Evolutionary conservation across 2,797 vertebrate genomes (phyloP), one percentile per base, ranked within the genome.

Genomic region (Spatula versicolor): DNA sequence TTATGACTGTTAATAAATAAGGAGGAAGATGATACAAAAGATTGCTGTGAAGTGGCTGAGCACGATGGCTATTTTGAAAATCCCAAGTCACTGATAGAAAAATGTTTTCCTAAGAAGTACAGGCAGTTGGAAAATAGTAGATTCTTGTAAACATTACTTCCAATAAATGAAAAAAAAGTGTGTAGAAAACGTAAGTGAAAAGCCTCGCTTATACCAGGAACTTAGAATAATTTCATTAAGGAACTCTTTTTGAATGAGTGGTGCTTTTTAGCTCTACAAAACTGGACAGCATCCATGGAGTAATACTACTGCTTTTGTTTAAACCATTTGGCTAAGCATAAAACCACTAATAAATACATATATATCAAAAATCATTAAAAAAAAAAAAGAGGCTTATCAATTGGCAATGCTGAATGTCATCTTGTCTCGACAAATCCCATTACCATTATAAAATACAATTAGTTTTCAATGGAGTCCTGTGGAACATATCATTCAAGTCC

Each of bases 1-100:
- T 95, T 93, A 95, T 93, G 81, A 66, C 62, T 82, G 56, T 20
- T 92, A 94, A 96, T 85, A 96, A 96, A 91, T 86, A 96, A 84
- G 68, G 41, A 72, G 37, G 22, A 35, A 96, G 82, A 92, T 55
- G 83, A 92, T 75, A 63, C 11, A 73, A 72, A 87, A 92, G 73
- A 78, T 37, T 68, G 55, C 28, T 0, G 0, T 75, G 55, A 85
- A 90, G 62, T 83, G 37, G 16, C 45, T 83, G 21, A 95, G 69
- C 60, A 83, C 31, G 41, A 77, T 30, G 67, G 18, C 33, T 90
- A 68, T 55, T 84, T 84, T 59, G 31, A 90, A 93, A 95, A 86
- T 30, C 17, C 63, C 1, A 25, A 88, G 8, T 26, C 26, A 39
- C 23, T 74, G 41, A 64, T 5, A 82, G n/a, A 77, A 86, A 55